Base-by-base conservation (phyloP, 2,888 invertebrate genomes). In the Stenchaetothrips biformis region DNA sequence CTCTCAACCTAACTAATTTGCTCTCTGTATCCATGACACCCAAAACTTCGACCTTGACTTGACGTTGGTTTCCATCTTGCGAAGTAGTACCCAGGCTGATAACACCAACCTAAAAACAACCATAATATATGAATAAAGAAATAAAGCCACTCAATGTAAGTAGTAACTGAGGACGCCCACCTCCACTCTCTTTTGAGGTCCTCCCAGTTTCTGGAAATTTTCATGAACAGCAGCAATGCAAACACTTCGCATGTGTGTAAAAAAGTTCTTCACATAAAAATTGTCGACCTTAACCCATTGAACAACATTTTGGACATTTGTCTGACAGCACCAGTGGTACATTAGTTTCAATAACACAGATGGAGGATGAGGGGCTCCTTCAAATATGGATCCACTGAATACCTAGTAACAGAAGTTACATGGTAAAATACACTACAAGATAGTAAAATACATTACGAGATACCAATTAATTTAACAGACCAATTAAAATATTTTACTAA, bases 311-410 rank as follows among this genome's bases (percentile, higher is more conserved):
- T 94, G 93, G 0, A 95, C 94, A 83, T 94, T 94, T 0, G 96
- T 96, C 86, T 96, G 96, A 83, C 96, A 96, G 0, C 95, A 91
- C 96, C 96, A 96, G 86, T 96, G 96, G 87, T 96, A 96, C 80
- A 96, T 90, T 0, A 96, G 88, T 84, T 96, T 96, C 0, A 96
- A 87, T 11, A 96, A 88, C 0, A 94, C 92, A 59, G 93, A 93
- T 0, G 96, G 95, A 0, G 94, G 93, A 87, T 95, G 94, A 0
- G 94, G 92, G 2, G 95, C 93, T 0, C 93, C 93, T 87, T 96
- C 95, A 85, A 96, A 96, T 80, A 96, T 89, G 0, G 96, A 96
- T 48, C 95, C 94, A 82, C 92, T 92, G 87, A 95, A 96, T 0
- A 96, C 84, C 84, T 84, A 79, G 11, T 79, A 78, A 48, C 67